Conservation (phyloP, 2,113 vertebrate species). For the Etia nguti region DNA sequence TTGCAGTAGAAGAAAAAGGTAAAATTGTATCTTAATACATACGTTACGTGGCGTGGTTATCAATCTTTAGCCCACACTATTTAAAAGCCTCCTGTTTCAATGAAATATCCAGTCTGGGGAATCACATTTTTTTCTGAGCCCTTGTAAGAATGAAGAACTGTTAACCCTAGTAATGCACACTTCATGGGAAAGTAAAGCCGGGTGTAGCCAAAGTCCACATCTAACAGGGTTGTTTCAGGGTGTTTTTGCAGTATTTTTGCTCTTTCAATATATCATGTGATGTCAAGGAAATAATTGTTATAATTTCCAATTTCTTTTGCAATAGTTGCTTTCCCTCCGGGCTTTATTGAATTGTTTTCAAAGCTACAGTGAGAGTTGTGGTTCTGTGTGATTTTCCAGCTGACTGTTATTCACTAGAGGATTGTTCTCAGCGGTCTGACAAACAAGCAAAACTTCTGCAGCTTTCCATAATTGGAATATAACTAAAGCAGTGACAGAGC, state of each 20-base stretch:
- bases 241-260: not conserved
- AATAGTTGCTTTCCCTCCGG: not conserved
- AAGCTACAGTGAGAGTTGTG: not conserved
- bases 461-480: not conserved
- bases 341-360: not conserved
- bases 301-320: not conserved
- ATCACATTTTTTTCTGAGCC: rapidly evolving
- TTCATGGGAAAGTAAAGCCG: rapidly evolving
- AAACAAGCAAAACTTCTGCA: not conserved
- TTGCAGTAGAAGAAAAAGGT: not conserved
- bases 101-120: not conserved
- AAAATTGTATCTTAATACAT: not conserved
- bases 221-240: not conserved
- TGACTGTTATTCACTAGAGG: not conserved
- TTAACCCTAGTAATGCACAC: rapidly evolving
- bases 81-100: not conserved
- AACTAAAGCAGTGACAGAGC: not conserved
- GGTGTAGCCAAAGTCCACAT: not conserved
- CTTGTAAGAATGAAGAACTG: not conserved
- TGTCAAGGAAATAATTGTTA: not conserved
- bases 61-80: not conserved
- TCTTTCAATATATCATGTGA: not conserved
- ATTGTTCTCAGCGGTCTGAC: not conserved
- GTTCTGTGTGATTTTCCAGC: not conserved
- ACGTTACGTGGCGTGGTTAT: not conserved